phyloP scores from a whole-genome alignment of 2,113 vertebrate species.

The Cochlearius cochlearius region DNA sequence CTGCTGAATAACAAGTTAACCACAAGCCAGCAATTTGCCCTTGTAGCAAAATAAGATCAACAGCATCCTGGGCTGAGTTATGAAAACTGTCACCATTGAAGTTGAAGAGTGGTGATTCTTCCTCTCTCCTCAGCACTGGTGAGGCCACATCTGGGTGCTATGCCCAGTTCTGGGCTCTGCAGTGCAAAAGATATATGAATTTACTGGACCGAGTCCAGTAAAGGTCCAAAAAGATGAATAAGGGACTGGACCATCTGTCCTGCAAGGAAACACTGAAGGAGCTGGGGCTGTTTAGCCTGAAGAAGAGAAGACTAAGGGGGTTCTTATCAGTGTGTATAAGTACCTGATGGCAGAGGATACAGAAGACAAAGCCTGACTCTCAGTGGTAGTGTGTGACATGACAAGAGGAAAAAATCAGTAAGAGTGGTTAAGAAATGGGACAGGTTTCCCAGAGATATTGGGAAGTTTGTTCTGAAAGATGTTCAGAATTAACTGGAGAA shows the following conservation, averaged over 20 bases:
- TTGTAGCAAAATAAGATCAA: neutral
- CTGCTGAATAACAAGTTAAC: neutral
- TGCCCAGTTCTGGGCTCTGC: neutral
- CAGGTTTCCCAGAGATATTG: neutral
- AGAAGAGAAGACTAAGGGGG: neutral
- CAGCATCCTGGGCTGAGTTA: neutral
- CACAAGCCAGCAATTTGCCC: neutral
- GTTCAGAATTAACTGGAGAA: neutral
- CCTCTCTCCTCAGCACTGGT: neutral
- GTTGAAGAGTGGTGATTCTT: neutral
- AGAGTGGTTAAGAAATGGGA: neutral
- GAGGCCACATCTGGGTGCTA: neutral
- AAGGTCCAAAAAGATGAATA: neutral
- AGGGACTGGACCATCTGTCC: neutral
- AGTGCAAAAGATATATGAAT: neutral
- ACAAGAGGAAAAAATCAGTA: neutral
- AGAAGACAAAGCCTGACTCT: neutral
- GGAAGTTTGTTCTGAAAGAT: neutral
- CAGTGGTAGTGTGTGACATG: neutral
- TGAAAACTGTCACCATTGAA: neutral
- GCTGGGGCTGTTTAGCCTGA: neutral
- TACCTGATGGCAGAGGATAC: neutral
- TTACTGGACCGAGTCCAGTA: neutral
- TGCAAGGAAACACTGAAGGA: neutral
- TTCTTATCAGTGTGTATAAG: neutral